These are phyloP conservation scores for Erebia palarica DNA, from an alignment of 2,888 invertebrate genomes.

Conservation along the genomic window DNA sequence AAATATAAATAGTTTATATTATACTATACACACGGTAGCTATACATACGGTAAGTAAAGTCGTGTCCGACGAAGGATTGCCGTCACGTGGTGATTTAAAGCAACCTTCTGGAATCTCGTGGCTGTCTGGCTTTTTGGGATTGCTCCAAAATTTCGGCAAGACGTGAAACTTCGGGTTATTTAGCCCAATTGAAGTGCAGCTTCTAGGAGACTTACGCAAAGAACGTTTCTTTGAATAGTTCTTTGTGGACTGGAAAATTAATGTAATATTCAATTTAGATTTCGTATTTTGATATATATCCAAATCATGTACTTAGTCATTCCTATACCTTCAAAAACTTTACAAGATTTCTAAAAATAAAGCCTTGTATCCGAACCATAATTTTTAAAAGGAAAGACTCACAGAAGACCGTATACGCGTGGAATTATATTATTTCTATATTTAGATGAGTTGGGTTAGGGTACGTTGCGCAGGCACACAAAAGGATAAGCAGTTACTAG, in stretches of 20 bases:
- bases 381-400: no score
- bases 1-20: not conserved
- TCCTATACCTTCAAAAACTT: no score
- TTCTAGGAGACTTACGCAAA: slow-evolving; percentile 42
- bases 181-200: slow-evolving; percentile 47
- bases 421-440: no score
- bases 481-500: no score
- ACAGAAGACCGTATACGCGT: no score
- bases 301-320: no score
- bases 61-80: slow-evolving; percentile 54
- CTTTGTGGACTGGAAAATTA: slow-evolving; percentile 47
- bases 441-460: no score
- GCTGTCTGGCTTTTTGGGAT: slow-evolving; percentile 33
- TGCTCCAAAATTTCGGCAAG: slow-evolving; percentile 37
- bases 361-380: no score
- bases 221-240: slow-evolving; percentile 44
- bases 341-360: no score
- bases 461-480: no score
- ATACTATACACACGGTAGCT: not conserved
- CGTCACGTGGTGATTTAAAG: slow-evolving; percentile 45
- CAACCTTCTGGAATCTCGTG: slow-evolving; percentile 34
- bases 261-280: not conserved
- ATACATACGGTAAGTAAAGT: slow-evolving; percentile 47
- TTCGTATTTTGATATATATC: not conserved
- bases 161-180: slow-evolving; percentile 52